Evolutionary conservation across 2,888 invertebrate species (phyloP).

Genomic region (Drosophila incognita): DNA sequence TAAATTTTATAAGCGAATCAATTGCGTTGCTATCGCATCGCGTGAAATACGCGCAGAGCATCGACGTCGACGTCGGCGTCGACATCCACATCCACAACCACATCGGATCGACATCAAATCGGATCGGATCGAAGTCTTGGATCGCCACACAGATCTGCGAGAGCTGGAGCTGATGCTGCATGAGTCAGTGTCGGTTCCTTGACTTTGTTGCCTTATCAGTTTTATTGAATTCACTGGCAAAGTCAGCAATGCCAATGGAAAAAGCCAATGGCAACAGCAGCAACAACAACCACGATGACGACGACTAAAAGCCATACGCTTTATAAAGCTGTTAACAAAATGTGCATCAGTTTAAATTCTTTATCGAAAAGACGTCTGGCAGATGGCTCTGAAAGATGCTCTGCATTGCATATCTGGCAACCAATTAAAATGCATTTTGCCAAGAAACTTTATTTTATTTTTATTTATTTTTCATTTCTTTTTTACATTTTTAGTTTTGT

Average conservation of each 20-base stretch:
- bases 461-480: constrained; percentile 4
- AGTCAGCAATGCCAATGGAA: constrained; percentile 31
- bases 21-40: constrained; percentile 79
- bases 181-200: constrained; percentile 62
- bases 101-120: constrained; percentile 42
- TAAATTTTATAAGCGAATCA: constrained; percentile 83
- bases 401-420: constrained; percentile 81
- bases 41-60: constrained; percentile 70
- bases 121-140: constrained; percentile 27
- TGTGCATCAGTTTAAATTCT: constrained; percentile 83
- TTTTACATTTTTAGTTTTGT: constrained; percentile 7
- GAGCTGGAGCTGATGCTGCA: constrained; percentile 15
- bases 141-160: constrained; percentile 27
- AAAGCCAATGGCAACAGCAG: constrained; percentile 29
- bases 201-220: constrained; percentile 79
- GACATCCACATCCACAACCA: background rate
- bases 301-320: constrained; percentile 73
- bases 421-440: constrained; percentile 84
- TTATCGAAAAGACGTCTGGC: constrained; percentile 75
- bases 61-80: constrained; percentile 31
- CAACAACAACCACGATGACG: constrained; percentile 12
- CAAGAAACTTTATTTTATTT: constrained; percentile 47
- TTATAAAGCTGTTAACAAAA: constrained; percentile 83
- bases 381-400: constrained; percentile 60
- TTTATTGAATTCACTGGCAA: constrained; percentile 72